Evolutionary conservation across 2,888 invertebrate genomes (phyloP).

Genomic region (Dinocampus coccinellae): DNA sequence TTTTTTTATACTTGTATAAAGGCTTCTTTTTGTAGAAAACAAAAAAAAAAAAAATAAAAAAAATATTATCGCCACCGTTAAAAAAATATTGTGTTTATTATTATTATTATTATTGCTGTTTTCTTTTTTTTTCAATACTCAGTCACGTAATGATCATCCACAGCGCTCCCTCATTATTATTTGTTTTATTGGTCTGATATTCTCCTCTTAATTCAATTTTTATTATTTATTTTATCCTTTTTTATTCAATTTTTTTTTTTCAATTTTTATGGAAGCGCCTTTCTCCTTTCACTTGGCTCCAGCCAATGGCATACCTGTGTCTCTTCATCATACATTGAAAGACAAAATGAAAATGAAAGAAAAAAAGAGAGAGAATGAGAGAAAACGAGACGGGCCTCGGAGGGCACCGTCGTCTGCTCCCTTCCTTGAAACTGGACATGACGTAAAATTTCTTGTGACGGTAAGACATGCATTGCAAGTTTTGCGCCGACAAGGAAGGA

Average conservation of each 20-base stretch:
- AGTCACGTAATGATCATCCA: not conserved
- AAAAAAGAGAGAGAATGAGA: not conserved
- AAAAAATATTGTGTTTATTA: conserved; percentile 34
- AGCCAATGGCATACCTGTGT: conserved; percentile 34
- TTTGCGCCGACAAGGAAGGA: conserved; percentile 44
- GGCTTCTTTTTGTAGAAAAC: conserved; percentile 65
- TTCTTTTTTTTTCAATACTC: conserved; percentile 7
- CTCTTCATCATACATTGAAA: not conserved
- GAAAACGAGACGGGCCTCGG: too few relatives aligned
- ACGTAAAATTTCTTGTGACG: conserved; percentile 46
- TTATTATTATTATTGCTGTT: not conserved
- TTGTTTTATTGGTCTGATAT: conserved; percentile 32
- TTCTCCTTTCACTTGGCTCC: conserved; percentile 65
- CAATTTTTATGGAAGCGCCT: conserved; percentile 48
- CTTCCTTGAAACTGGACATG: conserved; percentile 45
- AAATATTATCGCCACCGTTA: conserved; percentile 69
- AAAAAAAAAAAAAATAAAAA: conserved; percentile 64
- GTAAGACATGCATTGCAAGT: conserved; percentile 16
- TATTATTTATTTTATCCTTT: conserved; percentile 21
- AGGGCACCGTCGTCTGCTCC: not conserved
- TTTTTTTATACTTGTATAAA: conserved; percentile 69
- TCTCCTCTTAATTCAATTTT: not conserved
- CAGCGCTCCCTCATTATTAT: conserved; percentile 31
- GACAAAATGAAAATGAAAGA: not conserved
- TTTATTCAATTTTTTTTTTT: conserved; percentile 9